A percentile compares a stretch with the other conserved stretches of the same genome.
phyloP scores from a whole-genome alignment of 1,140 invertebrate genomes.

The Drosophila trapezifrons region DNA sequence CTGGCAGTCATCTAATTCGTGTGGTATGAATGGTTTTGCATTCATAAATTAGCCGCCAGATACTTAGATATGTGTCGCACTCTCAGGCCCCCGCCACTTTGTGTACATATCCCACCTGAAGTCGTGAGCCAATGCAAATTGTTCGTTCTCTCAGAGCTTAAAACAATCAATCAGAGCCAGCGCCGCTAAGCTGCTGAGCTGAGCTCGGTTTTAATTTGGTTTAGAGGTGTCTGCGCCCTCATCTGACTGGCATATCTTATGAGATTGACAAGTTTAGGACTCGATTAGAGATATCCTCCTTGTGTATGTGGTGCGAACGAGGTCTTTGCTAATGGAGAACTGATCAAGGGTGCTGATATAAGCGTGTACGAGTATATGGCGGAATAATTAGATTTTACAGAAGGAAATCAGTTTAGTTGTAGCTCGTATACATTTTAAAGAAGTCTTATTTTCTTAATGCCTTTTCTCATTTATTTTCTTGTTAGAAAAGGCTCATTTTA shows the following conservation, averaged over 20 bases:
- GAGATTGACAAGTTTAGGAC: constrained; percentile 70
- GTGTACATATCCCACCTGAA: constrained; percentile 19
- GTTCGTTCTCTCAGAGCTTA: constrained; percentile 31
- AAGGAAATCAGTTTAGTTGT: background rate
- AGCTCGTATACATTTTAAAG: background rate
- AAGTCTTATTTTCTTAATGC: background rate
- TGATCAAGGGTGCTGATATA: constrained; percentile 12
- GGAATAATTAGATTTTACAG: background rate
- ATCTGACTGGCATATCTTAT: constrained; percentile 71
- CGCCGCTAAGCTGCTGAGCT: constrained; percentile 52
- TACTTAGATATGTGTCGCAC: constrained; percentile 62
- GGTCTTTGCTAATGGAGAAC: constrained; percentile 46
- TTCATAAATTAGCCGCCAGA: constrained; percentile 75
- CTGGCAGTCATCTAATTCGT: constrained; percentile 71
- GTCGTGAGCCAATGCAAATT: constrained; percentile 78
- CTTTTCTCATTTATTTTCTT: background rate
- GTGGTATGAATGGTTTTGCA: constrained; percentile 76
- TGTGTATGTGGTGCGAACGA: constrained; percentile 47
- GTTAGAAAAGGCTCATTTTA: no score
- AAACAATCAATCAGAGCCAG: constrained; percentile 72
- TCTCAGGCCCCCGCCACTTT: constrained; percentile 17
- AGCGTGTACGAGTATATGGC: no score
- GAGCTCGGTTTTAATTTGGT: constrained; percentile 64
- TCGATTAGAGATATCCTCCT: constrained; percentile 35
- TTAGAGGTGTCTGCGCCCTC: constrained; percentile 63